Evolutionary conservation across 2,888 invertebrate genomes (phyloP).

Genomic region (Xestia xanthographa): DNA sequence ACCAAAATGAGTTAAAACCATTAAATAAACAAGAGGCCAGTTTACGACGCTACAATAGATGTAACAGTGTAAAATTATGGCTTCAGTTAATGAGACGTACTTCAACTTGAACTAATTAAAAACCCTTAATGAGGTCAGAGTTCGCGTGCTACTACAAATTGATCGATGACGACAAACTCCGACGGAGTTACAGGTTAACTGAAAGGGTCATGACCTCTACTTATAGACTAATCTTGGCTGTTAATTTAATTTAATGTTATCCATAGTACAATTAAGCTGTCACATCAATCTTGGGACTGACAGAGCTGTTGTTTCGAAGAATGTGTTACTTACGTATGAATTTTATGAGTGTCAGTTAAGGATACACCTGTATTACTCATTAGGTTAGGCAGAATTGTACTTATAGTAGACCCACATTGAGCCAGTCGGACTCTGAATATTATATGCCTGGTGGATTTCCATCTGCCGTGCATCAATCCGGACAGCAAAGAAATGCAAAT

Average conservation of each 20-base stretch:
- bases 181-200: conserved; percentile 19
- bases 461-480: too few relatives aligned
- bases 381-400: background rate
- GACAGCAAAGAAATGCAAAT: too few relatives aligned
- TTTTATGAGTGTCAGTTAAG: background rate
- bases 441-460: too few relatives aligned
- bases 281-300: conserved; percentile 22
- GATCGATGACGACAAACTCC: conserved; percentile 28
- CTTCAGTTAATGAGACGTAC: conserved; percentile 1
- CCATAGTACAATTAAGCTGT: conserved; percentile 15
- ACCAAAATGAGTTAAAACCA: background rate
- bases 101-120: conserved; percentile 34
- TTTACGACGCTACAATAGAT: background rate
- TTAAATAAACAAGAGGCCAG: background rate
- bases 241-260: conserved; percentile 38
- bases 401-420: background rate
- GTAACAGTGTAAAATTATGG: conserved; percentile 10
- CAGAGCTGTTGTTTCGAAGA: conserved; percentile 1
- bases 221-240: conserved; percentile 29
- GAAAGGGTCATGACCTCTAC: conserved; percentile 23
- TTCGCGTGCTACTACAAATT: conserved; percentile 18
- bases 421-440: background rate
- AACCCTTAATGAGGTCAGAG: conserved; percentile 25
- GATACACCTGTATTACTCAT: background rate
- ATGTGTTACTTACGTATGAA: background rate